Evolutionary conservation across 2,888 invertebrate species (phyloP).

Genomic region (Harpagoxenus sublaevis): DNA sequence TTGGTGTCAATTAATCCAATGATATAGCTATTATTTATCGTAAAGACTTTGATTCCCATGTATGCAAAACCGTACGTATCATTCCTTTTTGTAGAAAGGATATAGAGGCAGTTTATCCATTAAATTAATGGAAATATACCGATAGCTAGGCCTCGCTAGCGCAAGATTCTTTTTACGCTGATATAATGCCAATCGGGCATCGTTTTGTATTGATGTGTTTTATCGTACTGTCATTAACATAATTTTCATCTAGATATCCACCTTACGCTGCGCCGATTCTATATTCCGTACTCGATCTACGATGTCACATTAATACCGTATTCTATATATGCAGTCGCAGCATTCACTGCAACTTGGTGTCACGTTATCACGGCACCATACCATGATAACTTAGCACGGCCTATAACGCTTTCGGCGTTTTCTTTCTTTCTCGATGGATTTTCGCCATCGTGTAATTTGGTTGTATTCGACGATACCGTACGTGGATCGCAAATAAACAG

Average conservation of each 20-base stretch:
- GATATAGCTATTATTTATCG: background rate
- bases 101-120: slow-evolving; percentile 12
- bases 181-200: slow-evolving; percentile 43
- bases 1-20: slow-evolving; percentile 2
- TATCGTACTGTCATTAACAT: slow-evolving; percentile 14
- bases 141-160: slow-evolving; percentile 48
- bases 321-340: background rate
- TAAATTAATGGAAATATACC: slow-evolving; percentile 4
- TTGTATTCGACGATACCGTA: slow-evolving; percentile 66
- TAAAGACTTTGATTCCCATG: background rate
- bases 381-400: background rate
- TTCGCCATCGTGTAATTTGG: slow-evolving; percentile 47
- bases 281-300: background rate
- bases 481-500: slow-evolving; percentile 72
- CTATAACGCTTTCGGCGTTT: slow-evolving; percentile 8
- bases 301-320: background rate
- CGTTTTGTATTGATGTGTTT: background rate
- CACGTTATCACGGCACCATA: background rate
- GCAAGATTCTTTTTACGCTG: slow-evolving; percentile 23
- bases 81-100: background rate
- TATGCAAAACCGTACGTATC: background rate
- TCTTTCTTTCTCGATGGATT: slow-evolving; percentile 39
- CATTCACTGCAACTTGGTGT: background rate
- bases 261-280: background rate
- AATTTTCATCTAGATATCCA: slow-evolving; percentile 7